Evolutionary conservation across 2,113 vertebrate species (phyloP), one percentile per base, ranked within the genome.

Genomic region (Esox niger): DNA sequence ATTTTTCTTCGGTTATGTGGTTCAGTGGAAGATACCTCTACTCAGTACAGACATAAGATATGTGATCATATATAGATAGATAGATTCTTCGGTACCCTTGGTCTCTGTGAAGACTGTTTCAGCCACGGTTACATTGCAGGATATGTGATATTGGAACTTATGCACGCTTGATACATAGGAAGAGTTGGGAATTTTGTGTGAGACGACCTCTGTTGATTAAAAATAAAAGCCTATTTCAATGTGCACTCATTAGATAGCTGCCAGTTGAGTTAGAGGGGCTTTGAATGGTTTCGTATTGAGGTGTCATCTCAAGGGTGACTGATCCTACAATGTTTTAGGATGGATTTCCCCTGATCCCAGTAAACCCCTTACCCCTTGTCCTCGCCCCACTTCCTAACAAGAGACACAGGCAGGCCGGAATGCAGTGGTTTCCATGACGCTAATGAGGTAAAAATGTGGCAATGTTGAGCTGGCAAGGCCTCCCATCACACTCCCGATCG

Each of bases 361-460:
- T 58, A 11, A 38, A 58, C 30, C 74, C 59, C 52, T 52, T 27
- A 35, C 32, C 21, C 59, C 59, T 23, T 21, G 26, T 58, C 26
- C 69, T 38, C 59, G 79, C 78, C 75, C 68, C 21, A 26, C 79
- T 80, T 70, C 84, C 75, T 69, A 84, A 88, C 79, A 87, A 85
- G 84, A 84, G 79, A 63, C 31, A 13, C 58, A 21, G 8, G 17
- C 52, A 29, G 62, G 56, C 79, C 83, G 88, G 89, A 90, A 90
- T 90, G 87, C 77, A 66, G 86, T 17, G 80, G 88, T 91, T 91
- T 91, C 89, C 90, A 91, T 89, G 88, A 89, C 87, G 82, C 85
- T 88, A 81, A 87, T 85, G 79, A 85, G 85, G 82, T 85, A 84
- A 90, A 91, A 91, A 88, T 83, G 80, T 82, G 83, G 84, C 84